Percentiles rank a stretch among this genome's conserved stretches.
These are phyloP conservation scores for Hyperoplus lanceolatus DNA, from an alignment of 2,797 vertebrate genomes.

Conservation along the genomic window DNA sequence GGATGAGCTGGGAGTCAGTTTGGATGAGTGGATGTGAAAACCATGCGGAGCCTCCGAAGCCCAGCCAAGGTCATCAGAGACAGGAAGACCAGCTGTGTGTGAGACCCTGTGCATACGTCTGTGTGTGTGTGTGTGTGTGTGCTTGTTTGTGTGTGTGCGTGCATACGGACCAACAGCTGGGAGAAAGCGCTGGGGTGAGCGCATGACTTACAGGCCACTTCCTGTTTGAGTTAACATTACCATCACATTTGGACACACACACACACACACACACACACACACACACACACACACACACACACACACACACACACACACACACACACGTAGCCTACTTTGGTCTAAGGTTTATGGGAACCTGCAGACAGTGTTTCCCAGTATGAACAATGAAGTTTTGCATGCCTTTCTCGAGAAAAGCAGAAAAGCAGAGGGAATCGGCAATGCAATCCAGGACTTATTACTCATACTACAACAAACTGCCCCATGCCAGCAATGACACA, in stretches of 20 bases:
- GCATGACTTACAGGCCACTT: constrained; percentile 81
- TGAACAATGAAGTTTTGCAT: constrained; percentile 60
- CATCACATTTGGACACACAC: constrained; percentile 52
- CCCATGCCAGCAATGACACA: constrained; percentile 79
- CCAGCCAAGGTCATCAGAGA: constrained; percentile 80
- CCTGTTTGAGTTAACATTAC: constrained; percentile 84
- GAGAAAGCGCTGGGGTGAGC: constrained; percentile 72
- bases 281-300: not conserved
- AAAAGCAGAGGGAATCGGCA: constrained; percentile 70
- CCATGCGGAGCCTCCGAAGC: constrained; percentile 68
- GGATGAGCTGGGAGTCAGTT: constrained; percentile 52
- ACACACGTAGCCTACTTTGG: constrained; percentile 32
- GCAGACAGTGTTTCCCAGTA: constrained; percentile 66
- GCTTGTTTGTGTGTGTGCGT: constrained; percentile 73
- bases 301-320: constrained; percentile 32
- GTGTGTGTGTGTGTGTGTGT: constrained; percentile 50
- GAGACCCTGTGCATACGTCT: constrained; percentile 52
- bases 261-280: constrained; percentile 21
- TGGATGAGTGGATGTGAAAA: constrained; percentile 79
- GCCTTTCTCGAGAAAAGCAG: constrained; percentile 56
- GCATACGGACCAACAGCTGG: constrained; percentile 75
- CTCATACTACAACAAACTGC: constrained; percentile 75
- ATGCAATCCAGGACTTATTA: constrained; percentile 76
- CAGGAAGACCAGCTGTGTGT: constrained; percentile 81
- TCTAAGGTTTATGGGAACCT: constrained; percentile 73